Evolutionary conservation across 1,140 invertebrate genomes (phyloP).

Genomic region (Drosophila cardini): DNA sequence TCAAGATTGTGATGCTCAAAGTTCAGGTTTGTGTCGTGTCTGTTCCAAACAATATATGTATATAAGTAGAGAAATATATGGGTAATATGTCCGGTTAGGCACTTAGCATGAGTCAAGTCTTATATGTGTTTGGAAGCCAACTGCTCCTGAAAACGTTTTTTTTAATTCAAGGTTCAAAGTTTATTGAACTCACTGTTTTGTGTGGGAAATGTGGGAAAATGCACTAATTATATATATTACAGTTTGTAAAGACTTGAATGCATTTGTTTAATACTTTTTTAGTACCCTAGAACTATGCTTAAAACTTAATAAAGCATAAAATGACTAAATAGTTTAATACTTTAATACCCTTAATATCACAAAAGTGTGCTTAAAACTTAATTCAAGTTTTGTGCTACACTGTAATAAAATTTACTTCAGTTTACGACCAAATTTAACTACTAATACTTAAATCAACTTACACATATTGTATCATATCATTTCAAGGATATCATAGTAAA

Average conservation of each 20-base stretch:
- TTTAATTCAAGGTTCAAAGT: not conserved
- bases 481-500: constrained; percentile 7
- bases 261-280: too few species aligned
- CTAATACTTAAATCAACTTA: constrained; percentile 12
- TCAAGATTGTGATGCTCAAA: constrained; percentile 74
- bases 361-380: too few species aligned
- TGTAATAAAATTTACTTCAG: not conserved
- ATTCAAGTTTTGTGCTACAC: too few species aligned
- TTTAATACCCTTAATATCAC: too few species aligned
- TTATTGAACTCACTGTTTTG: not conserved
- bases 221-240: too few species aligned
- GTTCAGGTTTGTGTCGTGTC: constrained; percentile 59
- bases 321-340: too few species aligned
- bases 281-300: too few species aligned
- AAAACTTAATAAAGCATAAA: too few species aligned
- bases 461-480: not conserved
- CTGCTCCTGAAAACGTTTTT: constrained; percentile 4
- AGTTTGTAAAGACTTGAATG: too few species aligned
- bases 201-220: too few species aligned
- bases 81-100: constrained; percentile 15
- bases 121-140: not conserved
- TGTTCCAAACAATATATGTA: constrained; percentile 4
- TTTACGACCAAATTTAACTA: constrained; percentile 22
- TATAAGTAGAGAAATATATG: not conserved
- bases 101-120: constrained; percentile 5